Conservation (phyloP, 1,140 invertebrate species). For the Eubasilissa regina region DNA sequence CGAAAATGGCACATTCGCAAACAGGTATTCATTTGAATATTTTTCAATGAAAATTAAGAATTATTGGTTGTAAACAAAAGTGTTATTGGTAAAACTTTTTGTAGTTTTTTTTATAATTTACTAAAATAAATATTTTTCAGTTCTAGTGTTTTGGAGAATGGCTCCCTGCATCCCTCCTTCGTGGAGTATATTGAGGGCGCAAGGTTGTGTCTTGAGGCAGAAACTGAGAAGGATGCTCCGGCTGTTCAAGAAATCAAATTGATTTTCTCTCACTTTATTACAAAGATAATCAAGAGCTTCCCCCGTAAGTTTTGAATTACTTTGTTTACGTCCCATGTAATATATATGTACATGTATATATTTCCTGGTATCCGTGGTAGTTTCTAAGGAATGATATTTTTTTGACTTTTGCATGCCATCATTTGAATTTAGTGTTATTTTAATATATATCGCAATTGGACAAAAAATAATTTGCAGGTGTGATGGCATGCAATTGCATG, state of each 20-base stretch:
- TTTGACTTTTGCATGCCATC: too few species aligned
- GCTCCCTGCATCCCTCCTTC: conserved; percentile 87
- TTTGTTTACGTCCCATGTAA: too few species aligned
- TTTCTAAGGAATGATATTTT: too few species aligned
- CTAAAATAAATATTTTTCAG: conserved; percentile 70
- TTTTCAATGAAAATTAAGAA: too few species aligned
- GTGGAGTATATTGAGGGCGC: conserved; percentile 97
- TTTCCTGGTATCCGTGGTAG: too few species aligned
- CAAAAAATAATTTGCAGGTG: too few species aligned
- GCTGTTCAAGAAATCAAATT: conserved; percentile 88
- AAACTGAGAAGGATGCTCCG: conserved; percentile 89
- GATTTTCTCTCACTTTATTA: conserved; percentile 95
- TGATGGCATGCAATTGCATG: too few species aligned
- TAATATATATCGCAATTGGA: too few species aligned
- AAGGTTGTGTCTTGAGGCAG: conserved; percentile 90
- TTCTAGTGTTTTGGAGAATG: conserved; percentile 85
- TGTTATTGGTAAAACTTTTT: background rate
- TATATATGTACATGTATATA: too few species aligned
- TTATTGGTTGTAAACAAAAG: too few species aligned
- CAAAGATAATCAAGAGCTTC: conserved; percentile 94
- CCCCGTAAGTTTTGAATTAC: conserved; percentile 77
- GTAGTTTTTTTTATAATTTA: conserved; percentile 29
- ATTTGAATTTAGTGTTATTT: too few species aligned
- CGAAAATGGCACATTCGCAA: conserved; percentile 92
- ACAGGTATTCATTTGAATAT: conserved; percentile 75